Evolutionary conservation across 2,797 vertebrate species (phyloP).

Genomic region (Ctenopoma kingsleyae): DNA sequence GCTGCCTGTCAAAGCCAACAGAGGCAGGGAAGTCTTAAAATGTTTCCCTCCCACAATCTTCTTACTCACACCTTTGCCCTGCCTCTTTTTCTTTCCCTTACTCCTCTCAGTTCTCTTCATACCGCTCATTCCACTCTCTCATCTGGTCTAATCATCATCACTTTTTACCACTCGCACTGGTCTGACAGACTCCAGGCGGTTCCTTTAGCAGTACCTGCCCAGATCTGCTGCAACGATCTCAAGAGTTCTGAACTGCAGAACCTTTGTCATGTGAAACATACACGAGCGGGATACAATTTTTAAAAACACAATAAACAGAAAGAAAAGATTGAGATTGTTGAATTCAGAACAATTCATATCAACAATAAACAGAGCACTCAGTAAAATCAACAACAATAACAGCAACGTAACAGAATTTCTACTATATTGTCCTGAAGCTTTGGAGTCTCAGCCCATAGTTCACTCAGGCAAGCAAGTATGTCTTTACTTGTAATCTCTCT

Average conservation of each 20-base stretch:
- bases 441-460: conserved; percentile 50
- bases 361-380: conserved; percentile 30
- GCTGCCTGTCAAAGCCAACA: conserved; percentile 60
- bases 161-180: conserved; percentile 15
- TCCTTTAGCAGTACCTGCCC: conserved; percentile 15
- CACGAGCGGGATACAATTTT: conserved; percentile 33
- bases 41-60: conserved; percentile 14
- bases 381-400: conserved; percentile 45
- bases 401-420: conserved; percentile 47
- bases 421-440: conserved; percentile 64
- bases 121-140: conserved; percentile 23
- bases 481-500: conserved; percentile 28
- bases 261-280: conserved; percentile 1
- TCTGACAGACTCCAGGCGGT: conserved; percentile 29
- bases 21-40: conserved; percentile 37
- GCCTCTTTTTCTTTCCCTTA: conserved; percentile 8
- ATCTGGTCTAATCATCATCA: conserved; percentile 30
- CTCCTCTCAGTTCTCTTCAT: not conserved
- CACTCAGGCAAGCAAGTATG: conserved; percentile 39
- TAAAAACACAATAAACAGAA: conserved; percentile 46
- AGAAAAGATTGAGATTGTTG: not conserved
- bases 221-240: conserved; percentile 15
- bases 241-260: conserved; percentile 22
- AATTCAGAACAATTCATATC: conserved; percentile 37
- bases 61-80: conserved; percentile 4